These are phyloP conservation scores for Calypte anna DNA, from an alignment of 2,113 vertebrate genomes.

Conservation along the genomic window DNA sequence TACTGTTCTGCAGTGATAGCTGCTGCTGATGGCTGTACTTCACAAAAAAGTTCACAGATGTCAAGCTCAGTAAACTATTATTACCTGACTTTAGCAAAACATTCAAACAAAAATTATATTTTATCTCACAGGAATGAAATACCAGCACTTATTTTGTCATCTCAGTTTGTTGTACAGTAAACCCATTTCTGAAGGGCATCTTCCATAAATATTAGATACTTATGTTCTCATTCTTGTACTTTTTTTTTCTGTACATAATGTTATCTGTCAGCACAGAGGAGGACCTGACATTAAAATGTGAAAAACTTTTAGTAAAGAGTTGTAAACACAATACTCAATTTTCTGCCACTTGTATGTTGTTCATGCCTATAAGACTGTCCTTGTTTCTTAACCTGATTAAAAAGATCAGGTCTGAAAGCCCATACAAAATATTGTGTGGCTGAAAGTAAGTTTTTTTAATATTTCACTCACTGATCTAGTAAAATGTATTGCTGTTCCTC, in stretches of 20 bases:
- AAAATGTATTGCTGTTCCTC: not conserved
- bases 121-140: not conserved
- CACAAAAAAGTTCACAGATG: not conserved
- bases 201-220: not conserved
- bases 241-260: not conserved
- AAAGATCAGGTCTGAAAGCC: not conserved
- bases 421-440: not conserved
- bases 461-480: not conserved
- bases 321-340: not conserved
- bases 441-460: rapidly evolving
- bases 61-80: not conserved
- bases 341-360: not conserved
- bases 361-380: not conserved
- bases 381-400: not conserved
- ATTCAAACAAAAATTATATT: not conserved
- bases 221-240: not conserved
- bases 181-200: not conserved
- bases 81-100: not conserved
- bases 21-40: not conserved
- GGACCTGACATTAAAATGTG: not conserved
- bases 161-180: not conserved
- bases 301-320: not conserved
- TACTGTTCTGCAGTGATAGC: not conserved
- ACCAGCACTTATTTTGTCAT: not conserved
- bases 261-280: not conserved